Base-by-base conservation (phyloP, 2,888 invertebrate species). In the Microctonus brassicae region DNA sequence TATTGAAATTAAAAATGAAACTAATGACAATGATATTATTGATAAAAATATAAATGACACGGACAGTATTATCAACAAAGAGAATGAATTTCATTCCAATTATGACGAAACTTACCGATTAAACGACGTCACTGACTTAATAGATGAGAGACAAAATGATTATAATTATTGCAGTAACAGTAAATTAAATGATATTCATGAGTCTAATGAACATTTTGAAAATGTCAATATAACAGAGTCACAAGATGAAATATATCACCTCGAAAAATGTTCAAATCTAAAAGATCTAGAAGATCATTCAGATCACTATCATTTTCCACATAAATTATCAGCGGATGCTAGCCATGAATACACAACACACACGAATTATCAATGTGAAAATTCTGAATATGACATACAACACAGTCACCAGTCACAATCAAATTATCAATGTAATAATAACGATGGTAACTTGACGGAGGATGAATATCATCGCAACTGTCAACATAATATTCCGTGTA, bases 1-100 rank as follows among this genome's bases (percentile, higher is more conserved):
- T 86, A 89, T n/a, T n/a, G 29, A 42, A 24, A 5, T 22, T 29
- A 7, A 29, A 7, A 17, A 39, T 39, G 0, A 24, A 22, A 57
- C 4, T 57, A 22, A 39, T 24, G 24, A 26, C 13, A 24, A 36
- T 65, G 6, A 69, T 47, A 22, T 64, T 22, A 58, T 36, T 61
- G 26, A 33, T 20, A 10, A 58, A 22, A 2, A 62, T 13, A 39
- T 26, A 26, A 24, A 72, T 58, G 11, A 57, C 1, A 58, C 52
- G 9, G 57, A 24, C 24, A 53, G 53, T 53, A 22, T n/a, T 10
- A 24, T 5, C 1, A 26, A 26, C 11, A 6, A 13, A 24, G 53
- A 66, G 24, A 73, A 47, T 20, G 36, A 76, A 47, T 47, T 39
- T 10, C 17, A 69, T 29, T 26, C 11, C 10, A 55, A 24, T 26